Percentiles rank a stretch among this genome's conserved stretches.
phyloP scores from a whole-genome alignment of 37 sponge, comb jelly and placozoan genomes.

The Agelas oroides region DNA sequence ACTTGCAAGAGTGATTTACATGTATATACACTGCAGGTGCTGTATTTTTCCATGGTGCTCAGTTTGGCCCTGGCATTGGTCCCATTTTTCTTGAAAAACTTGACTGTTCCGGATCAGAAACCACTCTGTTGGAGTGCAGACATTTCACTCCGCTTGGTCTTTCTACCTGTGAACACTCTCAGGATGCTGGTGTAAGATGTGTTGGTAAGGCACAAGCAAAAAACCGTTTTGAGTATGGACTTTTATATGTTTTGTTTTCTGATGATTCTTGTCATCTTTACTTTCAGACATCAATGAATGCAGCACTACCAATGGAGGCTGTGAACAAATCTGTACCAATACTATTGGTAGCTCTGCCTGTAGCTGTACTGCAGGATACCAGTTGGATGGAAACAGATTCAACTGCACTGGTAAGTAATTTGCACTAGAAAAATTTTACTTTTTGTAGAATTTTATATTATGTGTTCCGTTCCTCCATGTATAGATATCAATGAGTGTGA shows the following conservation, averaged over 20 bases:
- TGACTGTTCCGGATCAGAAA: conserved; percentile 8
- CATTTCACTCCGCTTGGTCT: not conserved
- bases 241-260: no score
- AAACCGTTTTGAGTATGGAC: no score
- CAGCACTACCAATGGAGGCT: not conserved
- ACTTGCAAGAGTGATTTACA: no score
- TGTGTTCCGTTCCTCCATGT: not conserved
- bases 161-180: conserved; percentile 45
- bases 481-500: conserved; percentile 78
- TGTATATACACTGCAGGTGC: not conserved
- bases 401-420: conserved; percentile 4
- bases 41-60: not conserved
- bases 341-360: conserved; percentile 62
- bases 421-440: no score
- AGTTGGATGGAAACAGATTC: not conserved
- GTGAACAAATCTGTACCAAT: conserved; percentile 39
- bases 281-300: conserved; percentile 58
- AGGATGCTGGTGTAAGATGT: conserved; percentile 72
- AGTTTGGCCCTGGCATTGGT: conserved; percentile 36
- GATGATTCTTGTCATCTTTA: no score
- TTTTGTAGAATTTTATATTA: no score
- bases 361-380: conserved; percentile 22
- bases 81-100: conserved; percentile 42
- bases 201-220: conserved; percentile 3
- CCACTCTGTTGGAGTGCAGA: conserved; percentile 18